Evolutionary conservation across 1,140 invertebrate genomes (phyloP), one percentile per base, ranked within the genome.

Genomic region (Penaeus vannamei): DNA sequence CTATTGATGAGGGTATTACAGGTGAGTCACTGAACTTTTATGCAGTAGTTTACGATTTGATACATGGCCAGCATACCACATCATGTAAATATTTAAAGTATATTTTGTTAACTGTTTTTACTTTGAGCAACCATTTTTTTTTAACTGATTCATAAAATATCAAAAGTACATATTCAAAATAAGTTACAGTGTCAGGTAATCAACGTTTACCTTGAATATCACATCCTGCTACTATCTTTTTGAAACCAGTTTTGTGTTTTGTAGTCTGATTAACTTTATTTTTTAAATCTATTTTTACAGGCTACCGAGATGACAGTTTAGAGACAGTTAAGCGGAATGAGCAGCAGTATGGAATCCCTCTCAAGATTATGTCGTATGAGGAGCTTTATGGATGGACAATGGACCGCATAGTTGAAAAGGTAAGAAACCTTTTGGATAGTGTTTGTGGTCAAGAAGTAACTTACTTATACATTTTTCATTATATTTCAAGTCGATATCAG

Each of bases 361-460:
- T 99, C 53, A 99, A 97, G 94, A 98, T 99, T 89, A 94, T 99
- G 10, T 99, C 98, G 0, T 99, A 99, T 93, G 96, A 99, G 94
- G 98, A 99, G 91, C 94, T 99, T 0, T 99, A 99, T 95, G 99
- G 98, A 0, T 99, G 99, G 99, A 99, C 98, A 29, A 99, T 99
- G 99, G 99, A 99, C 95, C 96, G 96, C 92, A 99, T 99, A 93
- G 99, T 99, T 5, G 95, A 96, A 92, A 94, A 97, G 93, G 95
- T 95, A 93, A 83, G 85, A 46, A 0, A 59, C 2, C 60, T 62
- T 46, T 69, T 60, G 79, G 4, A 12, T 3, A n/a, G 22, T 81
- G 79, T 29, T 23, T 19, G 62, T 3, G 79, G 22, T 3, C 2
- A 23, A 23, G 22, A 23, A 26, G 66, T 64, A 61, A 84, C 12